Evolutionary conservation across 2,113 vertebrate genomes (phyloP), one percentile per base, ranked within the genome.

Genomic region (Phodopus roborovskii): DNA sequence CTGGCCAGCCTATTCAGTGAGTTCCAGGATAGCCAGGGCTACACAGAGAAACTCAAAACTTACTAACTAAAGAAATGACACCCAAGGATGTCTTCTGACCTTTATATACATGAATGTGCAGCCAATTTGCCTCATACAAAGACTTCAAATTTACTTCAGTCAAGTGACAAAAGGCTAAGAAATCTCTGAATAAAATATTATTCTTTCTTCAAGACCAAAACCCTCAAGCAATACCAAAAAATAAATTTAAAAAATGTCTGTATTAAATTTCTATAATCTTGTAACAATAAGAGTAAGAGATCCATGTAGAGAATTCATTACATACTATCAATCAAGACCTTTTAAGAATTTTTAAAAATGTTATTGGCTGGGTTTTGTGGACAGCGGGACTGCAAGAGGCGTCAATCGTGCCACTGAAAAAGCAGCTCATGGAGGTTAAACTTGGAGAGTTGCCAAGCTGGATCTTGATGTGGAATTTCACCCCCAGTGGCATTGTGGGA

Each of bases 191-290:
- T 36, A 81, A 81, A 96, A 78, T 92, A 95, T 85, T 70, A 95
- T 16, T 81, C 12, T 77, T 77, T 85, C 88, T 90, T 94, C 28
- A 30, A 79, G 5, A 88, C 39, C 16, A 93, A 93, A 66, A 79
- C 42, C 66, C 42, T 82, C 26, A 73, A n/a, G 13, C 73, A 39
- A 66, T 85, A 85, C 4, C 20, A 36, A 42, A 62, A 24, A 86
- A n/a, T n/a, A 81, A n/a, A 3, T 48, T 20, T 19, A 24, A 85
- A 20, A 83, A 62, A 73, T 39, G 39, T 9, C 9, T 77, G 33
- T 9, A 91, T 92, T 96, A 93, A 74, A 77, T 88, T 92, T 90
- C 71, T 50, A 75, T 15, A 89, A n/a, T 84, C 15, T 66, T 93
- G 0, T 42, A 88, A 93, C 11, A 84, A 45, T 53, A 64, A 93